Percentiles rank a stretch among this genome's conserved stretches.
Evolutionary conservation across 2,888 invertebrate genomes (phyloP).

Genomic region (Aporophyla nigra): DNA sequence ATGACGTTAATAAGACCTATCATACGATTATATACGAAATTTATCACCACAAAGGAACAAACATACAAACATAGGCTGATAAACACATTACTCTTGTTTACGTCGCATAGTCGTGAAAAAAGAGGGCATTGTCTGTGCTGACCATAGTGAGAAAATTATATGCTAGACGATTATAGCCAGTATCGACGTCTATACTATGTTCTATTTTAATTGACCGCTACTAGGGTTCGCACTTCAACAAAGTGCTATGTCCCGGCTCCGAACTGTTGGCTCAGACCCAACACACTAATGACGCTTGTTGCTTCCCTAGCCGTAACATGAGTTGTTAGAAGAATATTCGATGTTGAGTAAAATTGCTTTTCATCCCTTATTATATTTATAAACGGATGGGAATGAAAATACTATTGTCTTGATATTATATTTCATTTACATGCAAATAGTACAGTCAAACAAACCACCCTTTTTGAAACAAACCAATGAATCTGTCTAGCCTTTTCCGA

Average conservation of each 20-base stretch:
- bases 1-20: too few relatives aligned
- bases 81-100: too few relatives aligned
- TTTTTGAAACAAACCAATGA: too few relatives aligned
- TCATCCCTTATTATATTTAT: neutral
- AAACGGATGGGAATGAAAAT: neutral
- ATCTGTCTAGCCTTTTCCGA: too few relatives aligned
- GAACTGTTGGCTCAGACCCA: slow-evolving; percentile 51
- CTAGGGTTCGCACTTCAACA: slow-evolving; percentile 27
- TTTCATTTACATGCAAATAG: neutral
- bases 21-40: too few relatives aligned
- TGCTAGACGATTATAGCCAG: slow-evolving; percentile 8
- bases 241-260: slow-evolving; percentile 30
- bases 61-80: too few relatives aligned
- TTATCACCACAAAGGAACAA: too few relatives aligned
- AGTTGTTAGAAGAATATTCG: slow-evolving; percentile 19
- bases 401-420: neutral
- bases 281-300: slow-evolving; percentile 54
- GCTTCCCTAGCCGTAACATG: slow-evolving; percentile 38
- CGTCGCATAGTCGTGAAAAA: too few relatives aligned
- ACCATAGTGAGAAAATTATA: neutral
- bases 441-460: neutral
- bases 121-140: too few relatives aligned
- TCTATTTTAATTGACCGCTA: slow-evolving; percentile 31
- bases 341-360: slow-evolving; percentile 35
- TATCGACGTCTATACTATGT: slow-evolving; percentile 7